phyloP scores from a whole-genome alignment of 2,113 vertebrate species.

The Hucho hucho region DNA sequence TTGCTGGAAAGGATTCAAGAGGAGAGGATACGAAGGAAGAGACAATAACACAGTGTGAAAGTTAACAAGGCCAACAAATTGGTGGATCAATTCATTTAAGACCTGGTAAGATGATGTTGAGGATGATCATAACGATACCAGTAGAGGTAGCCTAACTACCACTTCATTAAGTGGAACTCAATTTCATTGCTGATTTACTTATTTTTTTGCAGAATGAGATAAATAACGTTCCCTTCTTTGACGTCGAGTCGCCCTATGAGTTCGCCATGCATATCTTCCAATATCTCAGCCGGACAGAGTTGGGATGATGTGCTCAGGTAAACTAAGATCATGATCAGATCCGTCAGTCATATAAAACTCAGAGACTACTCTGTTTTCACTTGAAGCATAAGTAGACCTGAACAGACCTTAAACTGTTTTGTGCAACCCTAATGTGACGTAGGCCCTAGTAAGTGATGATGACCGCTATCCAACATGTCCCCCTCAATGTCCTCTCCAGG shows the following conservation, averaged over 20 bases:
- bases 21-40: conserved; percentile 65
- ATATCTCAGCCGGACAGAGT: conserved; percentile 79
- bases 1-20: conserved; percentile 63
- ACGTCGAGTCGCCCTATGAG: conserved; percentile 90
- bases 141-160: no score
- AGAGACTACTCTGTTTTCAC: no score
- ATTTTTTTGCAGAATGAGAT: conserved; percentile 85
- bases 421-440: no score
- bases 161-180: no score
- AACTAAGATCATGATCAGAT: conserved; percentile 20
- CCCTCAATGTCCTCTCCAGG: no score
- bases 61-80: conserved; percentile 67
- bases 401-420: no score
- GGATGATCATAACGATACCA: no score
- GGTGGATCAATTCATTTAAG: conserved; percentile 86
- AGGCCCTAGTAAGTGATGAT: no score
- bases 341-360: not conserved
- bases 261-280: conserved; percentile 92
- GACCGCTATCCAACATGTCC: no score
- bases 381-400: no score
- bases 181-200: not conserved
- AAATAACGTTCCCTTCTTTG: conserved; percentile 95
- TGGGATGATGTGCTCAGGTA: conserved; percentile 95
- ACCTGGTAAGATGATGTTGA: conserved; percentile 77
- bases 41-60: conserved; percentile 49